phyloP scores from a whole-genome alignment of 2,113 vertebrate species.

The Myotis yumanensis region DNA sequence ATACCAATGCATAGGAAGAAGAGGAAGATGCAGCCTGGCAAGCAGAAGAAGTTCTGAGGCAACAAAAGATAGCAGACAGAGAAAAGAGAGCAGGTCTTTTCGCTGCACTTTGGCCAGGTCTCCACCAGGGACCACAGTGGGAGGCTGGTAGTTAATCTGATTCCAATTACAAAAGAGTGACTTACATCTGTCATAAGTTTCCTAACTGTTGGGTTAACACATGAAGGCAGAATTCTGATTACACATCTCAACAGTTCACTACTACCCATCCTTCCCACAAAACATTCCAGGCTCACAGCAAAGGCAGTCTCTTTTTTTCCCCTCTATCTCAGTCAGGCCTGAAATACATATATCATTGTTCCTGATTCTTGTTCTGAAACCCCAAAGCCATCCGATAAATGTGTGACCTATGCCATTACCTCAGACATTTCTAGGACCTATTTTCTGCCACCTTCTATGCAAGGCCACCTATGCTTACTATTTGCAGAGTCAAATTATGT shows the following conservation, averaged over 20 bases:
- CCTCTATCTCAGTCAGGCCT: neutral
- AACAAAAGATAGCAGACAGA: too few relatives aligned
- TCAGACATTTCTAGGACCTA: neutral
- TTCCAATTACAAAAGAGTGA: too few relatives aligned
- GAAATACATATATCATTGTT: neutral
- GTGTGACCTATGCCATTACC: neutral
- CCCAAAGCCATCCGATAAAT: neutral
- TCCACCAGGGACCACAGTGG: too few relatives aligned
- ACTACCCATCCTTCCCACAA: neutral
- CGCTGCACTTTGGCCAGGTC: too few relatives aligned
- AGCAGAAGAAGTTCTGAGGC: too few relatives aligned
- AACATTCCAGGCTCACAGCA: neutral
- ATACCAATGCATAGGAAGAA: too few relatives aligned
- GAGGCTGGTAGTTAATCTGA: too few relatives aligned
- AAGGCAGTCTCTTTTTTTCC: neutral
- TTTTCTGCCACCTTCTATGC: neutral
- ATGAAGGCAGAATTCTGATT: constrained; percentile 2
- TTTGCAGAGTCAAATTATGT: neutral
- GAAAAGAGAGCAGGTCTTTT: too few relatives aligned
- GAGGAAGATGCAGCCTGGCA: too few relatives aligned
- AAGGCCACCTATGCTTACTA: neutral
- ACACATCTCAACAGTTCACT: neutral
- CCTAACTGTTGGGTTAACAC: neutral
- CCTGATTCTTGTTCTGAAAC: neutral
- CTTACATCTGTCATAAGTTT: neutral